Evolutionary conservation across 92 coral and sea anemone genomes (phyloP).

Genomic region (Chrysogorgia sp.): DNA sequence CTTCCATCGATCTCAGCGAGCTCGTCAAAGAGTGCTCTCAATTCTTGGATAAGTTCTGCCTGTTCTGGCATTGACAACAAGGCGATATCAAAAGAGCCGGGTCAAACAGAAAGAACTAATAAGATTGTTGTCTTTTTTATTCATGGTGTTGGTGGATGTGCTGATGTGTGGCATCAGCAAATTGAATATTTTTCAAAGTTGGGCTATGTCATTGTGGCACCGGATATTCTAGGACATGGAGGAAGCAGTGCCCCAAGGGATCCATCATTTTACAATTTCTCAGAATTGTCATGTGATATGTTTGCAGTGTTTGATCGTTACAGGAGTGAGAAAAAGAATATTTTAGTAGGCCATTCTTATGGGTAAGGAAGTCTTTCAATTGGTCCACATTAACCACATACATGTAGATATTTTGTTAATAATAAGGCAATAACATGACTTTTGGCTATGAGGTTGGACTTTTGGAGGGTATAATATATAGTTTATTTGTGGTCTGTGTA

Average conservation of each 20-base stretch:
- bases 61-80: neutral
- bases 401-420: too few relatives aligned
- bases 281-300: slow-evolving; percentile 78
- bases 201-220: slow-evolving; percentile 90
- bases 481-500: too few relatives aligned
- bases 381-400: neutral
- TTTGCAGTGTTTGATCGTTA: slow-evolving; percentile 87
- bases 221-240: slow-evolving; percentile 95
- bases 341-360: slow-evolving; percentile 94
- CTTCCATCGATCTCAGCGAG: neutral
- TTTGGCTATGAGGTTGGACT: too few relatives aligned
- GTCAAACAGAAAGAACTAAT: slow-evolving; percentile 54
- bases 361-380: slow-evolving; percentile 91
- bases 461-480: too few relatives aligned
- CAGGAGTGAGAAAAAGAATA: slow-evolving; percentile 76
- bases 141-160: slow-evolving; percentile 96
- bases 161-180: slow-evolving; percentile 92
- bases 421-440: too few relatives aligned
- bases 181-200: slow-evolving; percentile 76
- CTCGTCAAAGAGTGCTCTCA: slow-evolving; percentile 2
- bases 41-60: slow-evolving; percentile 7
- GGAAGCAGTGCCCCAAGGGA: slow-evolving; percentile 85
- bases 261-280: slow-evolving; percentile 65
- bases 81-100: neutral
- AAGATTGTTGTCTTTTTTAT: slow-evolving; percentile 82